phyloP scores from a whole-genome alignment of 2,113 vertebrate species.

The Cebidichthys violaceus region DNA sequence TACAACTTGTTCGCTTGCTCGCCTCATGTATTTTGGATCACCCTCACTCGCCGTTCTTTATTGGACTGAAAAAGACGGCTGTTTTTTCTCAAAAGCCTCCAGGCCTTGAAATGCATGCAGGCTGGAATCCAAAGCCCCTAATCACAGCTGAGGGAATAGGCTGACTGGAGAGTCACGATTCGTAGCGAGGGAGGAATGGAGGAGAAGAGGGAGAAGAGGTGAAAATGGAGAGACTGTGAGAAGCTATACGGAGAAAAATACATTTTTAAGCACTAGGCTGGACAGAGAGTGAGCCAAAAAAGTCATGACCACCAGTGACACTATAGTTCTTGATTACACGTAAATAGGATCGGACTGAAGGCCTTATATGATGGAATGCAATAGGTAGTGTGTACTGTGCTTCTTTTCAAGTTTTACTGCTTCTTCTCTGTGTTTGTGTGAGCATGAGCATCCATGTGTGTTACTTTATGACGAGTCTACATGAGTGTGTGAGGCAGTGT shows the following conservation, averaged over 20 bases:
- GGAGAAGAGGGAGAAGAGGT: slow-evolving; percentile 24
- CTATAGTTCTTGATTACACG: slow-evolving; percentile 36
- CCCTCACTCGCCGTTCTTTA: slow-evolving; percentile 60
- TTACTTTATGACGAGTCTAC: slow-evolving; percentile 4
- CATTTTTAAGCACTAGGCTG: slow-evolving; percentile 14
- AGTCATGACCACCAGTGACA: slow-evolving; percentile 28
- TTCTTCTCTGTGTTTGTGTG: not conserved
- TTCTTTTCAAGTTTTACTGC: not conserved
- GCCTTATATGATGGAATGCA: slow-evolving; percentile 14
- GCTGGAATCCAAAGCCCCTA: slow-evolving; percentile 75
- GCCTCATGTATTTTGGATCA: slow-evolving; percentile 69
- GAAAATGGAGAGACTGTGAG: slow-evolving; percentile 34
- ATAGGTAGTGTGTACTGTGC: not conserved
- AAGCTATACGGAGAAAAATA: not conserved
- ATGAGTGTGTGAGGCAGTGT: slow-evolving; percentile 10
- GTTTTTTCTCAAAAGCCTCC: slow-evolving; percentile 61
- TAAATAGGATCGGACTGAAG: slow-evolving; percentile 45
- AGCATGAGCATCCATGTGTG: not conserved
- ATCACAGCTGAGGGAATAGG: slow-evolving; percentile 74
- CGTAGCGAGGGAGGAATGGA: slow-evolving; percentile 40
- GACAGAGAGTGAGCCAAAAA: slow-evolving; percentile 29
- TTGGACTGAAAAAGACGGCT: slow-evolving; percentile 65
- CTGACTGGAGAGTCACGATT: slow-evolving; percentile 73
- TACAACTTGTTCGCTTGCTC: slow-evolving; percentile 59
- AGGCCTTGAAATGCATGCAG: slow-evolving; percentile 73